Evolutionary conservation across 2,888 invertebrate genomes (phyloP).

Genomic region (Cacoxenus indagator): DNA sequence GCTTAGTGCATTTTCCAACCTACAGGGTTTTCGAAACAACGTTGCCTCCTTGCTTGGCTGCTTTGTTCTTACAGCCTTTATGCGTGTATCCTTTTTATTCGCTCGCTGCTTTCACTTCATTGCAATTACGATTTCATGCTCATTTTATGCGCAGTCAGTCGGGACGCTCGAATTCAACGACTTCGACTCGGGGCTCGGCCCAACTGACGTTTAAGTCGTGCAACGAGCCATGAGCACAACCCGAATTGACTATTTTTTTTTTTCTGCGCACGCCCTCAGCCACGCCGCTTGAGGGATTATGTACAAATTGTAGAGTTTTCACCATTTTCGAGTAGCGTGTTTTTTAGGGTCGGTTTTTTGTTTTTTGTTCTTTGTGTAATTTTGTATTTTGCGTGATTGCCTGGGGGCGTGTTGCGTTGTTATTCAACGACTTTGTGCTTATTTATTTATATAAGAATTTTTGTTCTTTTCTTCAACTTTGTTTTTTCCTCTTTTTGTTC

Average conservation of each 20-base stretch:
- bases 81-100: neutral
- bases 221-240: constrained; percentile 54
- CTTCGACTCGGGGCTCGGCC: neutral
- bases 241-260: constrained; percentile 56
- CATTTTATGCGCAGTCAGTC: neutral
- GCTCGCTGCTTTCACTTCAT: no score
- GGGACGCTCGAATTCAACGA: no score
- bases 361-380: constrained; percentile 53
- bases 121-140: constrained; percentile 3
- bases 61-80: no score
- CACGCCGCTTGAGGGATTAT: neutral
- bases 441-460: constrained; percentile 21
- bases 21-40: no score
- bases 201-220: constrained; percentile 38
- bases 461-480: constrained; percentile 18
- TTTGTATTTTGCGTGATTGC: constrained; percentile 67
- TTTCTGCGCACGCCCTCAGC: neutral
- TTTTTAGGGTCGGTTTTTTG: constrained; percentile 52
- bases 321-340: constrained; percentile 45
- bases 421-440: constrained; percentile 27
- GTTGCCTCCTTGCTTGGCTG: no score
- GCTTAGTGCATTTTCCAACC: no score
- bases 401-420: constrained; percentile 58
- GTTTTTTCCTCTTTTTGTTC: constrained; percentile 24
- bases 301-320: constrained; percentile 12